phyloP scores from a whole-genome alignment of 2,888 invertebrate genomes.

The Dynastes hyllus region DNA sequence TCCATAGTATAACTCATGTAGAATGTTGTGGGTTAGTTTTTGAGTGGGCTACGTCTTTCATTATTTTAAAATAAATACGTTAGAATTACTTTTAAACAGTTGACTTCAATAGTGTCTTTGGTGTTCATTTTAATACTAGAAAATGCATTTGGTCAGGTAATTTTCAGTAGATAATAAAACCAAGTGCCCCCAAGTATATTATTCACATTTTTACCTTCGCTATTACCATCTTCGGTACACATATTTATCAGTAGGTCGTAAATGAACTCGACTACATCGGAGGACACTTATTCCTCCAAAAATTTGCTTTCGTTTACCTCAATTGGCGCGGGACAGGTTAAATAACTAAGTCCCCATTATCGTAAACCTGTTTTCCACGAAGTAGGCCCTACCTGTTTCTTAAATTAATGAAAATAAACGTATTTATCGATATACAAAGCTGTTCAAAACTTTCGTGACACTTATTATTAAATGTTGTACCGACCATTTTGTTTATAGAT shows the following conservation, averaged over 20 bases:
- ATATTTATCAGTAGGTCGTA: no score
- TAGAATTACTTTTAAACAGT: no score
- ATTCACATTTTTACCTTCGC: no score
- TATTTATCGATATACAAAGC: neutral
- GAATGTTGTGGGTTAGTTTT: neutral
- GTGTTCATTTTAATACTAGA: no score
- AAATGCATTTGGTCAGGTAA: neutral
- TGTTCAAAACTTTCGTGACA: no score
- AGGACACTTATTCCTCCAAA: neutral
- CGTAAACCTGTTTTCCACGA: neutral
- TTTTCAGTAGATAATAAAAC: neutral
- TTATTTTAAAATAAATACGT: no score
- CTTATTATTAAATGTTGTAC: no score
- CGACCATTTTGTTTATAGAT: no score
- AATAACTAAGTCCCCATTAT: neutral
- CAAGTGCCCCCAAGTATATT: neutral
- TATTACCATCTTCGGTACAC: no score
- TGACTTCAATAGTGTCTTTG: no score
- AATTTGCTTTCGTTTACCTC: slow-evolving; percentile 5
- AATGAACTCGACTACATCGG: neutral
- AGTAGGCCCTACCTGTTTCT: slow-evolving; percentile 12
- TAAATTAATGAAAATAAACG: neutral
- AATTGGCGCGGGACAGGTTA: neutral
- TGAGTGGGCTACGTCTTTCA: neutral
- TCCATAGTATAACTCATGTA: neutral